Base-by-base conservation (phyloP, 2,797 vertebrate genomes). In the Xenopus petersii region DNA sequence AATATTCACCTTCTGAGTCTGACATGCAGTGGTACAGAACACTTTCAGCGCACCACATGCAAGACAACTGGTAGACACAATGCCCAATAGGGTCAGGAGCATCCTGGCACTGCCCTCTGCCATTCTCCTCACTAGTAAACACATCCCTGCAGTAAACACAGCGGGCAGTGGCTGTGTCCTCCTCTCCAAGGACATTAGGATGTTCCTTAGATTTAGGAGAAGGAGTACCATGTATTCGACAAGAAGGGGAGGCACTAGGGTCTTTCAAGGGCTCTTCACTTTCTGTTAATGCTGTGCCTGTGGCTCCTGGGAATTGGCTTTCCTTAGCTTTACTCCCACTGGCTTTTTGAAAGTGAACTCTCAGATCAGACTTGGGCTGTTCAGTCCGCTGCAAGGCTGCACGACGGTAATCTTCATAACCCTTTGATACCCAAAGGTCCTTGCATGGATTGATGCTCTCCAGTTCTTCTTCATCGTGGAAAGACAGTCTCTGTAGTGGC, bases 11-110 rank as follows among this genome's bases (percentile, higher is more conserved):
- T 86, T 97, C 95, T 0, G 95, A 95, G 92, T 97, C 95, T 21
- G 95, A 97, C 93, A 95, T 93, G 90, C 95, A 97, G 91, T 97
- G 95, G 88, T 97, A 97, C 55, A 97, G 93, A 85, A 97, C 91
- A 84, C 94, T 95, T 85, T 97, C 95, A 0, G 95, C 95, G 0
- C 95, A 97, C 95, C 95, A 97, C 88, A 97, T 92, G 77, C 95
- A 97, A 73, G 94, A 95, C 90, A 94, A 93, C 82, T 94, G 94
- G 83, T 93, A 94, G 77, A 97, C 91, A 84, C 95, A 93, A 81
- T 91, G 91, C 83, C 93, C 89, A 21, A 94, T 92, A 0, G 95
- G 95, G 89, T 97, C 95, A 0, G 95, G 95, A 67, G 95, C 95
- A 10, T 97, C 95, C 9, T 93, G 92, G 85, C 95, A 97, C 80